A percentile compares a stretch with the other conserved stretches of the same genome.
These are phyloP conservation scores for Chrysogorgia sp. DNA, from an alignment of 92 coral and sea anemone genomes.

Conservation along the genomic window DNA sequence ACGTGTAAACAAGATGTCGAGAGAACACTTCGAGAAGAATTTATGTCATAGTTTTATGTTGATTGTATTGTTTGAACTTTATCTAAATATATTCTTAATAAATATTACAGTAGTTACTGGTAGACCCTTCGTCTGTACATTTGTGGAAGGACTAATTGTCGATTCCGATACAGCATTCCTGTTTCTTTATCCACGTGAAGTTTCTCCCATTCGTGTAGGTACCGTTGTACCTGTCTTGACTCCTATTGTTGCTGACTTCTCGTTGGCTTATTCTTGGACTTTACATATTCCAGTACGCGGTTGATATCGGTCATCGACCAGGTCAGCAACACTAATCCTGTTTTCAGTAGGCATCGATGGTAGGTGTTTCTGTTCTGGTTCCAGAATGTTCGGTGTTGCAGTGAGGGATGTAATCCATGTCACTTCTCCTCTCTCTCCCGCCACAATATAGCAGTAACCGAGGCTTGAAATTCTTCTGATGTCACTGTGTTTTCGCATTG, in stretches of 20 bases:
- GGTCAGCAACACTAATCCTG: not conserved
- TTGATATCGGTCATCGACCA: not conserved
- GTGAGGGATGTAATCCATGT: slow-evolving; percentile 52
- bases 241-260: not conserved
- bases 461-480: slow-evolving; percentile 42
- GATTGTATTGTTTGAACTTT: too few relatives aligned
- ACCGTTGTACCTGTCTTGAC: not conserved
- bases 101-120: too few relatives aligned
- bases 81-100: too few relatives aligned
- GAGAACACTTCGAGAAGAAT: too few relatives aligned
- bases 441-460: slow-evolving; percentile 9
- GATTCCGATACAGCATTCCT: slow-evolving; percentile 1
- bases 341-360: not conserved
- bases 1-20: too few relatives aligned
- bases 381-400: slow-evolving; percentile 30
- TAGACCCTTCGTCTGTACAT: too few relatives aligned
- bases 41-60: too few relatives aligned
- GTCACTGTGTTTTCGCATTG: slow-evolving; percentile 39
- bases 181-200: not conserved
- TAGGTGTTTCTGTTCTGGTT: not conserved
- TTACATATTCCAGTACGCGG: not conserved
- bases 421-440: slow-evolving; percentile 42
- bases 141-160: too few relatives aligned
- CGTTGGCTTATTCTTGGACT: not conserved
- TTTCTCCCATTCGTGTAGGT: not conserved